A percentile compares a stretch with the other conserved stretches of the same genome.
These are phyloP conservation scores for Nyctereutes procyonoides DNA, from an alignment of 2,113 vertebrate species.

Conservation along the genomic window DNA sequence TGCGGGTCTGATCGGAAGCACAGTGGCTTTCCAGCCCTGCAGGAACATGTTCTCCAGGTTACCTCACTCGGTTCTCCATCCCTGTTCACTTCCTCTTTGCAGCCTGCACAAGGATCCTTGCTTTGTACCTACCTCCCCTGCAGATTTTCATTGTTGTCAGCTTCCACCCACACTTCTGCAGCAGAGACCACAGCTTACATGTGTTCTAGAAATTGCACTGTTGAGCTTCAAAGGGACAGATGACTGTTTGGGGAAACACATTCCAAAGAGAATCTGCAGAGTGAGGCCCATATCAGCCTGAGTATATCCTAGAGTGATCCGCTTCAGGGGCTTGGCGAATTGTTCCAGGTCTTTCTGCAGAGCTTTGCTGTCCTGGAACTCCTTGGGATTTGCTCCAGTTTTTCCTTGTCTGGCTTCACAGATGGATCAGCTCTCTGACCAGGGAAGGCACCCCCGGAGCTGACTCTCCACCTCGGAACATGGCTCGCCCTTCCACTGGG, in stretches of 20 bases:
- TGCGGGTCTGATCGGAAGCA: conserved; percentile 80
- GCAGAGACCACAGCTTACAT: conserved; percentile 88
- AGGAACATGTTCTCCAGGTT: conserved; percentile 78
- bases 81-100: conserved; percentile 82
- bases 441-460: conserved; percentile 61
- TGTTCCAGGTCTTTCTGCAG: conserved; percentile 86
- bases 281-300: conserved; percentile 93
- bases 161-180: conserved; percentile 88
- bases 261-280: conserved; percentile 91
- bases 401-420: conserved; percentile 69
- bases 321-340: conserved; percentile 92
- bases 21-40: conserved; percentile 81
- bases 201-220: conserved; percentile 91
- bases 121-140: conserved; percentile 84
- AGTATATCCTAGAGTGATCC: conserved; percentile 92
- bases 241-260: conserved; percentile 88
- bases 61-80: conserved; percentile 79
- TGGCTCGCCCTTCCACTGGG: neutral
- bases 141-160: conserved; percentile 86
- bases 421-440: neutral
- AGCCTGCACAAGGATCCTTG: conserved; percentile 79
- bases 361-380: conserved; percentile 85
- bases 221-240: conserved; percentile 89
- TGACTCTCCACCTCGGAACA: conserved; percentile 38
- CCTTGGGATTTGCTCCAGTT: conserved; percentile 47